Base-by-base conservation (phyloP, 2,888 invertebrate genomes). In the Hydriomena furcata region DNA sequence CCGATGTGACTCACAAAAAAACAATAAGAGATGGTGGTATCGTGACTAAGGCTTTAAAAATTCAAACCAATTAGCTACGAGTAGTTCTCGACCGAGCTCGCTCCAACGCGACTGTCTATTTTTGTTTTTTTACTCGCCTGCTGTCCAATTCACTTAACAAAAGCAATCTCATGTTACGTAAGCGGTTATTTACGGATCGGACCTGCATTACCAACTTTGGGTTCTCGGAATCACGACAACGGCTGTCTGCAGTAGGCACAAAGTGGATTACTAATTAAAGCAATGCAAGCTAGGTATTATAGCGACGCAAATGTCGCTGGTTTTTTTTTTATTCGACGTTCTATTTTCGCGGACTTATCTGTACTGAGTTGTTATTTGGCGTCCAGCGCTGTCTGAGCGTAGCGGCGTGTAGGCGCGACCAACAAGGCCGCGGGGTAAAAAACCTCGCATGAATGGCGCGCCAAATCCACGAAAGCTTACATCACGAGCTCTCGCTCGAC, bases 11-110 rank as follows among this genome's bases (percentile, higher is more conserved):
- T 88, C 87, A 88, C 74, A 74, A 73, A 73, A 70, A 76, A 59
- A 68, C 70, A 71, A 69, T 65, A 66, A 68, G 75, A 81, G 74
- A 73, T 76, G 71, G 66, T 59, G 62, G 66, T 52, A 55, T 66
- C 71, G 79, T 86, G 88, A 89, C 84, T 87, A 86, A 89, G 77
- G 65, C 71, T 79, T 82, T 76, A 84, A 86, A 86, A 82, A 85
- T 85, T 82, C 78, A 78, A 76, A 70, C 74, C 81, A 83, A 81
- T 84, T 84, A 83, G 75, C 72, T 74, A n/a, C n/a, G n/a, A n/a
- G n/a, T n/a, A 69, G 69, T 66, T 66, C 66, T 67, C 63, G 52
- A 31, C 48, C 54, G 55, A 49, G 56, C 63, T 50, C 59, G 52
- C 52, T 55, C 50, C 53, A 53, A 42, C 60, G 52, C 58, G 61